A percentile compares a stretch with the other conserved stretches of the same genome.
These are phyloP conservation scores for Typhlichthys subterraneus DNA, from an alignment of 2,797 vertebrate genomes.

Conservation along the genomic window DNA sequence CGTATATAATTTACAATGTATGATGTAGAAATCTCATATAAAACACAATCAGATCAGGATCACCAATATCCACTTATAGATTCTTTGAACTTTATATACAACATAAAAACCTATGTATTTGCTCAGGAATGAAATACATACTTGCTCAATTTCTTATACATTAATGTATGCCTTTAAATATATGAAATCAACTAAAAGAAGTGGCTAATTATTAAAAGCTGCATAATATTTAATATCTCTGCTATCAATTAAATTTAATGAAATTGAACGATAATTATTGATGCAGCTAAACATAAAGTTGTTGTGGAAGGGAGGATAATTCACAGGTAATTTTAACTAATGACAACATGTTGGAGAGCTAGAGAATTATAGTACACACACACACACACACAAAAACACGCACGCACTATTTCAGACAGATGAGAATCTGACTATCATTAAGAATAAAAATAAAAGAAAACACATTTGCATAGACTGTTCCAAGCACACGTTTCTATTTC, in stretches of 20 bases:
- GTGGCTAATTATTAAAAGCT: too few species aligned
- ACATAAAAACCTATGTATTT: slow-evolving; percentile 1
- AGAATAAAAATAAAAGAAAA: background rate
- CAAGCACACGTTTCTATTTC: background rate
- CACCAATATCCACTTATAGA: background rate
- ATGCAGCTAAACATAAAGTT: background rate
- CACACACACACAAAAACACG: background rate
- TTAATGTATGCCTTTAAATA: background rate
- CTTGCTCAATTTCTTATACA: too few species aligned
- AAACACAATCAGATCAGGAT: background rate
- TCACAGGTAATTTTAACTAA: background rate
- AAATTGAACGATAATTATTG: background rate
- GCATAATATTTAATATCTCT: background rate
- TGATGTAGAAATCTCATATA: background rate
- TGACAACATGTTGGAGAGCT: background rate
- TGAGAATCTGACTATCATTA: slow-evolving; percentile 1
- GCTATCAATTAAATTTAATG: background rate
- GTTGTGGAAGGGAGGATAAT: background rate
- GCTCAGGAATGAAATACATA: background rate
- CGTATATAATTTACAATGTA: background rate
- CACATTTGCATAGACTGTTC: background rate
- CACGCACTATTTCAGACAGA: background rate
- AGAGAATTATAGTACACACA: background rate
- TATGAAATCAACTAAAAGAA: background rate
- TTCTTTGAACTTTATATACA: background rate